Conservation (phyloP, 2,113 vertebrate genomes). For the Albula glossodonta region DNA sequence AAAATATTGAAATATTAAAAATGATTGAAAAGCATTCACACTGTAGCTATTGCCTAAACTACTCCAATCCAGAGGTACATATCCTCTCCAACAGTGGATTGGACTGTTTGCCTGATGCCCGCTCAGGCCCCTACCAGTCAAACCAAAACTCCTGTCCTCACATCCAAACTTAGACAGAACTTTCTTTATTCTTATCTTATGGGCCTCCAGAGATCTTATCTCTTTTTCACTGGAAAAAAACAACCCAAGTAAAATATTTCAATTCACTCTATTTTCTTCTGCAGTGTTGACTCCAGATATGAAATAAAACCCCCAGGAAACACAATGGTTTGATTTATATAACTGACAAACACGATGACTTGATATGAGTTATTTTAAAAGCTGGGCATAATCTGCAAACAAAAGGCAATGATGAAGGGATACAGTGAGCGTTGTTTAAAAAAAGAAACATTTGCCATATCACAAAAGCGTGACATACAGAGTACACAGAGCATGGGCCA, state of each 20-base stretch:
- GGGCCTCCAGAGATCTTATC: background rate
- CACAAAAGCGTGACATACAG: background rate
- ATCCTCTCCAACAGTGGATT: too few relatives aligned
- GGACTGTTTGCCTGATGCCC: too few relatives aligned
- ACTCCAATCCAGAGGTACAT: too few relatives aligned
- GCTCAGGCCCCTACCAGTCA: too few relatives aligned
- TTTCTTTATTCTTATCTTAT: background rate
- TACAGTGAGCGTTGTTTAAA: slow-evolving; percentile 36
- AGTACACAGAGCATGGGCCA: background rate
- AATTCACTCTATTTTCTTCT: background rate
- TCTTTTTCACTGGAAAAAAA: background rate
- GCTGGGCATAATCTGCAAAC: slow-evolving; percentile 53
- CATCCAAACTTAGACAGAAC: background rate
- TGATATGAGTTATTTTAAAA: slow-evolving; percentile 23
- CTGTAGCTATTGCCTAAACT: too few relatives aligned
- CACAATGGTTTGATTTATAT: slow-evolving; percentile 51
- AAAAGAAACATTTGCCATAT: slow-evolving; percentile 34
- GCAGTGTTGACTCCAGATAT: background rate
- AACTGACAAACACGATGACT: slow-evolving; percentile 27
- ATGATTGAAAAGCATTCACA: too few relatives aligned
- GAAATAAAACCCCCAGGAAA: slow-evolving; percentile 10
- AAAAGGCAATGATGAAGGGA: slow-evolving; percentile 45
- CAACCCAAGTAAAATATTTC: background rate
- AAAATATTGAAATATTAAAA: too few relatives aligned
- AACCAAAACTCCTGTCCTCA: background rate